Evolutionary conservation across 2,888 invertebrate genomes (phyloP).

Genomic region (Napeogenes inachia): DNA sequence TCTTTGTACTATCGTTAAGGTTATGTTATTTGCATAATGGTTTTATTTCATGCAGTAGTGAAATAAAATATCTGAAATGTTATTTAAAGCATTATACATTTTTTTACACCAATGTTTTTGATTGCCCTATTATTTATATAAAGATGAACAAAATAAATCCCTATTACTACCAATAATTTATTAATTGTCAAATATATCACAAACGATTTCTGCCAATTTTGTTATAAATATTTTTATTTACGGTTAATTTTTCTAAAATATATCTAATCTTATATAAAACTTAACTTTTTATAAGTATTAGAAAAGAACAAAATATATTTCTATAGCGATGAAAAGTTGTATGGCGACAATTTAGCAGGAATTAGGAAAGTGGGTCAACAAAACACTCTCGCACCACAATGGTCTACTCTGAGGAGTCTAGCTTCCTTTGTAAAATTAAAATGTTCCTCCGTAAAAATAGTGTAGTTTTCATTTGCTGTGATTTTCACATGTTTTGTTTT

Average conservation of each 20-base stretch:
- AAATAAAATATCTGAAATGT: too few relatives aligned
- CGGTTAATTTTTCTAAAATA: too few relatives aligned
- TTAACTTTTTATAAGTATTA: not conserved
- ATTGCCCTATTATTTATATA: too few relatives aligned
- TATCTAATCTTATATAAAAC: too few relatives aligned
- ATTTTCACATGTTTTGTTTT: not conserved
- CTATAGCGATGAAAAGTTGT: constrained; percentile 3
- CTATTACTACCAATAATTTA: too few relatives aligned
- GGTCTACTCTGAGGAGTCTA: constrained; percentile 12
- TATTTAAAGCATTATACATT: too few relatives aligned
- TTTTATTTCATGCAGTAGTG: not conserved
- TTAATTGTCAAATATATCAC: too few relatives aligned
- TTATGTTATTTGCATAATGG: constrained; percentile 12
- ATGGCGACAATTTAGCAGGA: constrained; percentile 42
- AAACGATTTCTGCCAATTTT: too few relatives aligned
- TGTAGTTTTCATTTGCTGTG: constrained; percentile 1
- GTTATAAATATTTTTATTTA: too few relatives aligned
- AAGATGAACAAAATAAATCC: too few relatives aligned
- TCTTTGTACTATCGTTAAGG: constrained; percentile 38
- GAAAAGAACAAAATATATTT: constrained; percentile 2
- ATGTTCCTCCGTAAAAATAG: constrained; percentile 6
- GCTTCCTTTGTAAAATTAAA: constrained; percentile 6
- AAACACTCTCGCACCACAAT: constrained; percentile 27
- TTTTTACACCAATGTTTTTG: too few relatives aligned
- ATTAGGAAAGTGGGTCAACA: constrained; percentile 47